phyloP scores from a whole-genome alignment of 2,113 vertebrate genomes.

The Dermatemys mawii region DNA sequence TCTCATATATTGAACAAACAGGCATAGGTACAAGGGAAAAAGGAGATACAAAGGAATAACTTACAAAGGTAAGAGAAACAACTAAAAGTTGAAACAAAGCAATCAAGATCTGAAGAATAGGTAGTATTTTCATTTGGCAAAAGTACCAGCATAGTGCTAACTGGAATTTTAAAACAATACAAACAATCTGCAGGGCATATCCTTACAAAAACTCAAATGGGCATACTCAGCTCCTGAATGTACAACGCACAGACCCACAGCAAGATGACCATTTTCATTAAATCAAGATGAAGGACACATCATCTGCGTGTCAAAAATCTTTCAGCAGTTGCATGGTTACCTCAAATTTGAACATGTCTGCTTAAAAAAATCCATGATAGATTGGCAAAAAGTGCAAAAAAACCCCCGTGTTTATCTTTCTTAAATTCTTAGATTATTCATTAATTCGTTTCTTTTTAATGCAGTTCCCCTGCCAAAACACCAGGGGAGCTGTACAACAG shows the following conservation, averaged over 20 bases:
- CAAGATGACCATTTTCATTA: slow-evolving; percentile 69
- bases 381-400: background rate
- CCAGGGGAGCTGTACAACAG: background rate
- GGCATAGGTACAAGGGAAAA: background rate
- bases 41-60: slow-evolving; percentile 8
- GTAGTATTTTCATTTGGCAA: background rate
- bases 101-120: background rate
- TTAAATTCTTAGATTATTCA: background rate
- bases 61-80: background rate
- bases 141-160: background rate
- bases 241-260: slow-evolving; percentile 41
- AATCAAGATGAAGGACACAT: slow-evolving; percentile 39
- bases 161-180: background rate
- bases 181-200: slow-evolving; percentile 29
- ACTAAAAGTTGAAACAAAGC: slow-evolving; percentile 13
- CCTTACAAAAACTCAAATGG: background rate
- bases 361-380: slow-evolving; percentile 14
- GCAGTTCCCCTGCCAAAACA: background rate
- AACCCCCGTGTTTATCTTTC: background rate
- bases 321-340: background rate
- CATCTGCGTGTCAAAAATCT: slow-evolving; percentile 35
- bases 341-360: slow-evolving; percentile 42
- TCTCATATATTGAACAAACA: slow-evolving; percentile 47
- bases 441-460: background rate
- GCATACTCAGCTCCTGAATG: slow-evolving; percentile 22